A percentile compares a stretch with the other conserved stretches of the same genome.
Conservation (phyloP, 2,888 invertebrate species). For the Labia minor region DNA sequence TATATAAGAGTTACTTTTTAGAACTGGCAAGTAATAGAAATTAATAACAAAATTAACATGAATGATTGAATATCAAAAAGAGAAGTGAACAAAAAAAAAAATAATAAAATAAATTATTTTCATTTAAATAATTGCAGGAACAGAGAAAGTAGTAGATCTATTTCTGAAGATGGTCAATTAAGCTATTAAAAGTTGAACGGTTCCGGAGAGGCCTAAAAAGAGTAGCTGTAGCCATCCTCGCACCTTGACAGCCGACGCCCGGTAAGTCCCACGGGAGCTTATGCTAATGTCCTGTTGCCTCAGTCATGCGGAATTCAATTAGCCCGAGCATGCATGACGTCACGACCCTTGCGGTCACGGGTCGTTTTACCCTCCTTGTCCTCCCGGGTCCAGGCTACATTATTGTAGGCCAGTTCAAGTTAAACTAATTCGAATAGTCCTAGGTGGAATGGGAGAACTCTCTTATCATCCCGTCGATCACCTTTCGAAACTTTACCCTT, state of each 20-base stretch:
- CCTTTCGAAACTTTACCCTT: too few species aligned
- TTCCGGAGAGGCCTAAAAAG: too few species aligned
- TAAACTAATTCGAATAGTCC: neutral
- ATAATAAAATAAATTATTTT: too few species aligned
- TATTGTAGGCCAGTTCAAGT: neutral
- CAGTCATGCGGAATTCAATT: neutral
- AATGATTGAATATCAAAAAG: too few species aligned
- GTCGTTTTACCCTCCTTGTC: neutral
- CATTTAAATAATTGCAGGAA: too few species aligned
- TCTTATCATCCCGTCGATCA: too few species aligned
- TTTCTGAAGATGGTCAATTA: neutral
- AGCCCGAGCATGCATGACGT: neutral
- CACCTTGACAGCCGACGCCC: neutral
- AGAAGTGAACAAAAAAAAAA: too few species aligned
- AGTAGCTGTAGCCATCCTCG: neutral
- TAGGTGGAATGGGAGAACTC: too few species aligned
- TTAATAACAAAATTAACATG: too few species aligned
- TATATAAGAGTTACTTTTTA: too few species aligned
- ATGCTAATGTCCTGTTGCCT: neutral
- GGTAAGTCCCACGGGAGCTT: neutral
- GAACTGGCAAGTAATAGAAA: too few species aligned
- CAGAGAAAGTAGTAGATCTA: neutral
- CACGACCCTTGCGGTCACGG: neutral
- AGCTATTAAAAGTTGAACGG: neutral
- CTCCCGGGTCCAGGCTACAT: too few species aligned